Evolutionary conservation across 2,888 invertebrate genomes (phyloP).

Genomic region (Ennomos fuscantarius): DNA sequence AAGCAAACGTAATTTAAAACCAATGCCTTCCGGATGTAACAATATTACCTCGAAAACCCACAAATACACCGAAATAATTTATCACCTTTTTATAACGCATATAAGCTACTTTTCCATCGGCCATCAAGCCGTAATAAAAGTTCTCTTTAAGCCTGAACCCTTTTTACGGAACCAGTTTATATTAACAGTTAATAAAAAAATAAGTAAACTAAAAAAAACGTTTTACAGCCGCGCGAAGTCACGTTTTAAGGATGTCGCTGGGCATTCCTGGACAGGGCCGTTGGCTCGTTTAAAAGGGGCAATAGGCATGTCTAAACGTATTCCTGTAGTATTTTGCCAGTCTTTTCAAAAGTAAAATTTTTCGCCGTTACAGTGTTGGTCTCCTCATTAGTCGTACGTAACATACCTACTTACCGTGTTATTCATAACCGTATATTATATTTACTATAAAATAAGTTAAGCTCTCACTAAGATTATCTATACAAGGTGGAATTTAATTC

Average conservation of each 20-base stretch:
- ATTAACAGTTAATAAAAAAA: conserved; percentile 43
- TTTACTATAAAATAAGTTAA: too few relatives aligned
- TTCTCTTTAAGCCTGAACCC: conserved; percentile 39
- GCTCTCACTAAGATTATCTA: too few relatives aligned
- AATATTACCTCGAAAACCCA: conserved; percentile 25
- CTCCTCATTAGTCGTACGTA: too few relatives aligned
- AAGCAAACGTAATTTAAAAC: conserved; percentile 16
- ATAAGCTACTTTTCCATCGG: conserved; percentile 40
- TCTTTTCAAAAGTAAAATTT: too few relatives aligned
- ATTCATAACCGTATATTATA: too few relatives aligned
- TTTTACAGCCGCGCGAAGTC: conserved; percentile 42
- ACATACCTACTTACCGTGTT: too few relatives aligned
- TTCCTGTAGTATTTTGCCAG: too few relatives aligned
- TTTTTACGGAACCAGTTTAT: conserved; percentile 42
- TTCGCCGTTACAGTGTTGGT: too few relatives aligned
- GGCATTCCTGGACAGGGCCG: conserved; percentile 12
- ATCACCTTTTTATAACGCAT: conserved; percentile 34
- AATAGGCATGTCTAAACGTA: too few relatives aligned
- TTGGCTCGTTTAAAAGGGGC: conserved; percentile 6
- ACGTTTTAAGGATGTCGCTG: conserved; percentile 40
- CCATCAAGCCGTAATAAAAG: conserved; percentile 43
- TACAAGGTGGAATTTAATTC: too few relatives aligned
- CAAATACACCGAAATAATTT: conserved; percentile 36
- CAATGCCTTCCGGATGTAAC: conserved; percentile 22
- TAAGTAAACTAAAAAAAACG: conserved; percentile 34